Percentiles rank a stretch among this genome's conserved stretches.
Conservation (phyloP, 2,888 invertebrate species). For the Clitarchus hookeri region DNA sequence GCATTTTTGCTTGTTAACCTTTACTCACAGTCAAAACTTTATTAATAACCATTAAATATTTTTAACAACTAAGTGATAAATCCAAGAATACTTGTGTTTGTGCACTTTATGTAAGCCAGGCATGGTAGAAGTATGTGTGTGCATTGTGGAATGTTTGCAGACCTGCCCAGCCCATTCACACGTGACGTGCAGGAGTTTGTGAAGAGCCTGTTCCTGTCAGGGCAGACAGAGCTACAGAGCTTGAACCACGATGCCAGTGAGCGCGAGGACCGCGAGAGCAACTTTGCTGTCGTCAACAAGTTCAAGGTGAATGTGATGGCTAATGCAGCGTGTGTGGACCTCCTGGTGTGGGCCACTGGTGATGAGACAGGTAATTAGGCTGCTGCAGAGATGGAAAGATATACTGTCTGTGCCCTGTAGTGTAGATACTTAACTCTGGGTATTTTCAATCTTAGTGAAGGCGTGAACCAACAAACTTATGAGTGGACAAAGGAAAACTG, state of each 20-base stretch:
- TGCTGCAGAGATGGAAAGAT: background rate
- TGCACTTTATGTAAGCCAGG: no score
- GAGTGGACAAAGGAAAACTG: no score
- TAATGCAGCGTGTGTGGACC: conserved; percentile 95
- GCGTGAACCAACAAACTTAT: no score
- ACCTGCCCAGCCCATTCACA: conserved; percentile 86
- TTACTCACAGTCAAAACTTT: no score
- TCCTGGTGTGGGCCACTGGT: conserved; percentile 96
- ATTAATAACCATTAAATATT: no score
- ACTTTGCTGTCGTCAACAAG: conserved; percentile 81
- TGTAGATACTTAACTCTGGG: no score
- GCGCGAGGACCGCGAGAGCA: conserved; percentile 78
- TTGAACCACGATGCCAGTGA: conserved; percentile 84
- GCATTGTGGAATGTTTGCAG: conserved; percentile 51
- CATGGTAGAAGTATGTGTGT: no score
- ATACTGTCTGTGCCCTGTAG: no score
- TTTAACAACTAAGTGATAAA: no score
- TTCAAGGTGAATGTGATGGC: conserved; percentile 96
- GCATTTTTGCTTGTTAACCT: no score
- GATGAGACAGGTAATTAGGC: conserved; percentile 84
- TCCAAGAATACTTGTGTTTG: no score
- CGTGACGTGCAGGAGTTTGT: conserved; percentile 92
- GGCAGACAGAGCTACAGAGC: conserved; percentile 90
- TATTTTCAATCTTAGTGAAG: no score
- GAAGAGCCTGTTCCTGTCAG: conserved; percentile 84